These are phyloP conservation scores for Ostrea denselamellosa DNA, from an alignment of 1,140 invertebrate genomes.

Conservation along the genomic window DNA sequence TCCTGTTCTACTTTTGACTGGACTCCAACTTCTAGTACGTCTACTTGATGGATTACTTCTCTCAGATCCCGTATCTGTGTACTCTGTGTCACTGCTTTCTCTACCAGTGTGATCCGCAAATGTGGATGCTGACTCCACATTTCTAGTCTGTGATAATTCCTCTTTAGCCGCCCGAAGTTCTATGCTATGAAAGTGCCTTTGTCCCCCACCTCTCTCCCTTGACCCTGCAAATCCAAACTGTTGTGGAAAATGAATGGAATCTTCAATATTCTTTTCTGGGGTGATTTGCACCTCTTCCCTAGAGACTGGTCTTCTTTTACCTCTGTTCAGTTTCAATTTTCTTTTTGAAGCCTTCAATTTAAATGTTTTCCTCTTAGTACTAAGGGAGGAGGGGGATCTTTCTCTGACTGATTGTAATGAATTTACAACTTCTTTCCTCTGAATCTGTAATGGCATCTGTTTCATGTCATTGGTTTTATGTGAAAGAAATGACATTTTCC, in stretches of 20 bases:
- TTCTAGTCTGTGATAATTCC: background rate
- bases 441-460: background rate
- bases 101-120: background rate
- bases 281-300: conserved; percentile 11
- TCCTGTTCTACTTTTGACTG: background rate
- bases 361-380: background rate
- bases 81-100: background rate
- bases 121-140: background rate
- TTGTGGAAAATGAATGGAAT: conserved; percentile 30
- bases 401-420: background rate
- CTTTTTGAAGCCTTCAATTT: background rate
- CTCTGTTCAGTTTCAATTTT: background rate
- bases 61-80: background rate
- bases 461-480: background rate
- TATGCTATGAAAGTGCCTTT: background rate
- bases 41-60: background rate
- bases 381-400: background rate
- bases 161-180: background rate
- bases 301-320: background rate
- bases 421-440: background rate
- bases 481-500: background rate
- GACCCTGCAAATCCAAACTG: background rate
- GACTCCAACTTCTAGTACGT: conserved; percentile 7
- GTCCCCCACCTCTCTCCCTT: background rate
- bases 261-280: conserved; percentile 8